Percentiles rank a stretch among this genome's conserved stretches.
These are phyloP conservation scores for Nansenia antarctica DNA, from an alignment of 2,113 vertebrate species.

Conservation along the genomic window DNA sequence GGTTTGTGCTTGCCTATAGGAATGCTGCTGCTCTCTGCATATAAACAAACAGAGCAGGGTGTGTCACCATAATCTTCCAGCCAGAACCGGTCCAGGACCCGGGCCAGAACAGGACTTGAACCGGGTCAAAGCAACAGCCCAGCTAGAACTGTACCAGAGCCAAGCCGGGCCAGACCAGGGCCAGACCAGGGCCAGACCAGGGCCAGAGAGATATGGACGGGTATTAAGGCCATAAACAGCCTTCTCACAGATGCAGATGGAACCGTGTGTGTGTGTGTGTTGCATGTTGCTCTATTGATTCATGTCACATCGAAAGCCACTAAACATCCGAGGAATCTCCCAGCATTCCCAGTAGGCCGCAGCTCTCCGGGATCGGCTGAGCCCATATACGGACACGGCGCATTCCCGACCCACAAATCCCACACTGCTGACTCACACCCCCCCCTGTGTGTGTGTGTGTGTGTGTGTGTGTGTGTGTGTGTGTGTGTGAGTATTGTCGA, in stretches of 20 bases:
- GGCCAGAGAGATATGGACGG: neutral
- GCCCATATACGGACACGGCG: constrained; percentile 62
- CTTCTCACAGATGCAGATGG: neutral
- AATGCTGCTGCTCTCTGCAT: constrained; percentile 37
- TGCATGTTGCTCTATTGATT: constrained; percentile 2
- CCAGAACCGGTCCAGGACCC: neutral
- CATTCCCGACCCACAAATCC: constrained; percentile 23
- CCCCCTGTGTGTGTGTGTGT: neutral
- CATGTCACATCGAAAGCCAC: constrained; percentile 41
- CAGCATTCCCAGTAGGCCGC: constrained; percentile 63
- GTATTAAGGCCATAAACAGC: neutral
- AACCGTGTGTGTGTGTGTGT: neutral
- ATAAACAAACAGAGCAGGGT: constrained; percentile 2
- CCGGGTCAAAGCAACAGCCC: neutral
- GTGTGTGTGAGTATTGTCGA: no score
- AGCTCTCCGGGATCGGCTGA: constrained; percentile 52
- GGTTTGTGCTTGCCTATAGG: constrained; percentile 49
- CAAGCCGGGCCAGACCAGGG: neutral
- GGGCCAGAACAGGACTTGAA: constrained; percentile 7
- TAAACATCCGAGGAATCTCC: constrained; percentile 72
- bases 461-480: neutral
- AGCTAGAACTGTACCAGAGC: neutral
- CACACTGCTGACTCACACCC: constrained; percentile 59
- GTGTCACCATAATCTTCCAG: neutral
- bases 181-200: no score